phyloP scores from a whole-genome alignment of 2,113 vertebrate species.

The Microcebus lehilahytsara region DNA sequence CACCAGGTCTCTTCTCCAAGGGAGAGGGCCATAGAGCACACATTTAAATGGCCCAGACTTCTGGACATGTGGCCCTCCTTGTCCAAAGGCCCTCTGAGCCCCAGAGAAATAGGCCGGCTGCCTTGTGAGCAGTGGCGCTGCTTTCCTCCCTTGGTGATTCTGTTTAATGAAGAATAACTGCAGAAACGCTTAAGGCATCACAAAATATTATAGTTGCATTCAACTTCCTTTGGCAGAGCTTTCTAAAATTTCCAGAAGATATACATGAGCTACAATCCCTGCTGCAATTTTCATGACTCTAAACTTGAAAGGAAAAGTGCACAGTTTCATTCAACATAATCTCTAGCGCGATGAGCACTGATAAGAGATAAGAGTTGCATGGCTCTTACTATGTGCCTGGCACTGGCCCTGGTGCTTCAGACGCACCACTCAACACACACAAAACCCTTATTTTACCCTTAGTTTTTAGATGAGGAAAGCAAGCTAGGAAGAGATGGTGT shows the following conservation, averaged over 20 bases:
- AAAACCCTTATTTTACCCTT: not conserved
- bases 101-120: not conserved
- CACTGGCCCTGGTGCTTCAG: fast-evolving
- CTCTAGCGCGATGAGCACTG: not conserved
- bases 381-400: not conserved
- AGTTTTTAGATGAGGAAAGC: not conserved
- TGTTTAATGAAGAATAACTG: not conserved
- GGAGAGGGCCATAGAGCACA: not conserved
- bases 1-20: not conserved
- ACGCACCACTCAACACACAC: fast-evolving
- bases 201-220: not conserved
- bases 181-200: not conserved
- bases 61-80: not conserved
- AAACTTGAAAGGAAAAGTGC: not conserved
- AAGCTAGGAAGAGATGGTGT: not conserved
- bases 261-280: not conserved
- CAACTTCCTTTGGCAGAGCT: not conserved
- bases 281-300: not conserved
- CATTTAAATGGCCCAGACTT: not conserved
- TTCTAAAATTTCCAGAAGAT: not conserved
- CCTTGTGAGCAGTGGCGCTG: too few species aligned
- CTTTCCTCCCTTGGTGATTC: not conserved
- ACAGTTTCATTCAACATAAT: fast-evolving
- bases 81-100: not conserved
- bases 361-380: not conserved